These are phyloP conservation scores for Kryptopterus vitreolus DNA, from an alignment of 2,797 vertebrate genomes.

Conservation along the genomic window DNA sequence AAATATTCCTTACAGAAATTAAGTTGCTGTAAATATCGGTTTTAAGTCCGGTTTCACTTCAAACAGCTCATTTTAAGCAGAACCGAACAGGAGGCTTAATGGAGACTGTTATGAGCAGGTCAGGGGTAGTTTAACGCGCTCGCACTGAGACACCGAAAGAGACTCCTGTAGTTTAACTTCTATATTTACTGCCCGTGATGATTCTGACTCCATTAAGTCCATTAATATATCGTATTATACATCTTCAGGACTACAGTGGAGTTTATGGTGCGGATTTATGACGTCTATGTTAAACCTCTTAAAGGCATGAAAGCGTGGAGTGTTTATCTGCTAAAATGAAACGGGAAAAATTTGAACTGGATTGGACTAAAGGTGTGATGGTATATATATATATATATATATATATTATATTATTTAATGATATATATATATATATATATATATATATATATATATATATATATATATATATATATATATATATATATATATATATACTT, in stretches of 20 bases:
- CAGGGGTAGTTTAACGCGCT: conserved; percentile 39
- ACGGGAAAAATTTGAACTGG: conserved; percentile 6
- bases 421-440: too few relatives aligned
- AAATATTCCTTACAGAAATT: not conserved
- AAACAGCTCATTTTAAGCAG: not conserved
- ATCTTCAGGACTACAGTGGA: conserved; percentile 12
- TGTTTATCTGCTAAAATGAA: conserved; percentile 36
- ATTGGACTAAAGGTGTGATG: not conserved
- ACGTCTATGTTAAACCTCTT: conserved; percentile 26
- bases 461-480: too few relatives aligned
- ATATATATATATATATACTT: too few relatives aligned
- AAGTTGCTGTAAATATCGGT: not conserved
- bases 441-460: too few relatives aligned
- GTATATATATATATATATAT: too few relatives aligned
- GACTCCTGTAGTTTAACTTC: conserved; percentile 28
- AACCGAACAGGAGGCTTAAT: conserved; percentile 20
- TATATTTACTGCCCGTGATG: conserved; percentile 41
- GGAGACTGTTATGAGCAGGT: conserved; percentile 43
- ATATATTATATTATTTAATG: too few relatives aligned
- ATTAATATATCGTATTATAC: conserved; percentile 39
- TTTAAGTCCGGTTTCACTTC: not conserved
- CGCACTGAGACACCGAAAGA: conserved; percentile 26
- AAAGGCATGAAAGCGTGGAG: conserved; percentile 28
- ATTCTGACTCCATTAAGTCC: conserved; percentile 32
- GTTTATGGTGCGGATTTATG: conserved; percentile 35